Percentiles rank a stretch among this genome's conserved stretches.
Conservation (phyloP, 1,140 invertebrate species). For the Eueides isabella region DNA sequence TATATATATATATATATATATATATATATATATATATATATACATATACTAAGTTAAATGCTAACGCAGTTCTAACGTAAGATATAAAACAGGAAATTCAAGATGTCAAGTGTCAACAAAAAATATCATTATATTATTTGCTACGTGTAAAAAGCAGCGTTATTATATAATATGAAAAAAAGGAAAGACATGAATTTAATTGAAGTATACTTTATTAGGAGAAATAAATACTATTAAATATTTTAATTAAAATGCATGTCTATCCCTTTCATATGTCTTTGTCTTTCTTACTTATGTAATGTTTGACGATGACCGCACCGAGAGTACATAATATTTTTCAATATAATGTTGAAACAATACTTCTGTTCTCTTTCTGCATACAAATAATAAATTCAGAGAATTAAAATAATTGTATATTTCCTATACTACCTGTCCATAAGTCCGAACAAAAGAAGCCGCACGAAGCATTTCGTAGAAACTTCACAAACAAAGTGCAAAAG, state of each 20-base stretch:
- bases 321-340: not conserved
- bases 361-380: too few relatives aligned
- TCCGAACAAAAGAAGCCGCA: conserved; percentile 66
- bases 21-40: too few relatives aligned
- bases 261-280: too few relatives aligned
- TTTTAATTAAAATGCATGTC: too few relatives aligned
- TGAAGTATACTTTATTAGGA: too few relatives aligned
- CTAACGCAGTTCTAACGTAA: too few relatives aligned
- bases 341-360: not conserved
- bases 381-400: not conserved
- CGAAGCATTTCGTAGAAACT: conserved; percentile 60
- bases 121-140: not conserved
- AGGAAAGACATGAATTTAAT: too few relatives aligned
- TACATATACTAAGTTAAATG: too few relatives aligned
- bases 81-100: too few relatives aligned
- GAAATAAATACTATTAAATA: too few relatives aligned
- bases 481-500: conserved; percentile 13
- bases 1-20: too few relatives aligned
- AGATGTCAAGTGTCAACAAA: not conserved
- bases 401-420: not conserved
- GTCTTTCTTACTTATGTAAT: not conserved
- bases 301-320: not conserved
- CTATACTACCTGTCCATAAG: conserved; percentile 59
- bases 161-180: too few relatives aligned
- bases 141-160: not conserved